Conservation (phyloP, 2,797 vertebrate genomes). For the Coendou prehensilis region DNA sequence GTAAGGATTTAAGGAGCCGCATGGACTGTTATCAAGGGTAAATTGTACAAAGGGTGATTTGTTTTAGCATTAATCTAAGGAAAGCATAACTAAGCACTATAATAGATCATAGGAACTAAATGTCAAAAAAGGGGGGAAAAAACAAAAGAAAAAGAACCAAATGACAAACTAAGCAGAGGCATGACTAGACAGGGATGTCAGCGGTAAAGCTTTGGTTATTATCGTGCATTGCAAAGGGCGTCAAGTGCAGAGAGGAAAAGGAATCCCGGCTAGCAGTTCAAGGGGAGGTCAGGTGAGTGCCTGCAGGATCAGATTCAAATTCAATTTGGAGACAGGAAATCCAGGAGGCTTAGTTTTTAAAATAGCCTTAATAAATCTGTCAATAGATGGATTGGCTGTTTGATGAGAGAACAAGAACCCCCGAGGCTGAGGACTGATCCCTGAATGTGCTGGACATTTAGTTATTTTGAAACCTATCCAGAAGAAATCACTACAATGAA, state of each 20-base stretch:
- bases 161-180: neutral
- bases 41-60: neutral
- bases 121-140: neutral
- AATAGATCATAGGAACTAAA: neutral
- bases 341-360: conserved; percentile 77
- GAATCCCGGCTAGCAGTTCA: conserved; percentile 64
- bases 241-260: neutral
- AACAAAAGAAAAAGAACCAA: neutral
- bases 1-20: neutral
- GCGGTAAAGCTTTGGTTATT: neutral
- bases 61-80: neutral
- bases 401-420: conserved; percentile 61
- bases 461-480: conserved; percentile 56
- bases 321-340: conserved; percentile 79
- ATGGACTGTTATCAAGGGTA: neutral
- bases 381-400: conserved; percentile 70
- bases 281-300: conserved; percentile 79
- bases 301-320: conserved; percentile 82
- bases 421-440: conserved; percentile 66
- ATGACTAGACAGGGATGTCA: neutral
- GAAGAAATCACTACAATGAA: conserved; percentile 16
- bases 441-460: conserved; percentile 15
- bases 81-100: conserved; percentile 1
- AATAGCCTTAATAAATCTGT: conserved; percentile 82
- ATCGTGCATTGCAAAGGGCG: neutral